These are phyloP conservation scores for Cepaea hortensis DNA, from an alignment of 2,888 invertebrate species.

Conservation along the genomic window DNA sequence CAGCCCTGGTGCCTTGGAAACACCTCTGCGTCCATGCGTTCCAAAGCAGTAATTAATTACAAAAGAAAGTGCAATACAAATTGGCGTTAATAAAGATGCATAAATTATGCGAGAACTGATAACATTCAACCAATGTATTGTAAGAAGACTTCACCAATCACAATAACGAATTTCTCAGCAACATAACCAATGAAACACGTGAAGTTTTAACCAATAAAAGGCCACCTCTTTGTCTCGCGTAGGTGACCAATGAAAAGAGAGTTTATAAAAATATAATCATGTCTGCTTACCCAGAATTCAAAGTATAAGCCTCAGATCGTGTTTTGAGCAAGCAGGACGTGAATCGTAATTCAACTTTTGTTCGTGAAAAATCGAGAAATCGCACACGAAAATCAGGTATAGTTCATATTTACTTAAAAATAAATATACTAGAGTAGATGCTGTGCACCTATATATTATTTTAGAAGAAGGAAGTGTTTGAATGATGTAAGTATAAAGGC, in stretches of 20 bases:
- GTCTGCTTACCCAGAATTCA: constrained; percentile 42
- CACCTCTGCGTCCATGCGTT: too few species aligned
- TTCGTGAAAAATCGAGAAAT: background rate
- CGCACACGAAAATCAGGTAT: background rate
- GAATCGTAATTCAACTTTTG: background rate
- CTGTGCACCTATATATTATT: background rate
- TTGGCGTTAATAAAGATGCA: background rate
- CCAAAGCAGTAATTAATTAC: too few species aligned
- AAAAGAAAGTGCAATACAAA: background rate
- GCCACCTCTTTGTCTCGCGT: constrained; percentile 7
- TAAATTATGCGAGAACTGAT: constrained; percentile 36
- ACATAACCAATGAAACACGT: constrained; percentile 4
- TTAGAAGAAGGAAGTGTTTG: background rate
- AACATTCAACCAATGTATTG: constrained; percentile 17
- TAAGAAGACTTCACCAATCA: constrained; percentile 13
- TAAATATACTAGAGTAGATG: background rate
- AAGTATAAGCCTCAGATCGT: background rate
- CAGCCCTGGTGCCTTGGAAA: too few species aligned
- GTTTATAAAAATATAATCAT: constrained; percentile 43
- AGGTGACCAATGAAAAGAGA: constrained; percentile 15
- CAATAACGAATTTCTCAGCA: background rate
- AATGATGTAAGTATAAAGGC: too few species aligned
- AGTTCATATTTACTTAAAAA: background rate
- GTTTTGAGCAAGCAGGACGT: background rate
- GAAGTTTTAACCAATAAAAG: constrained; percentile 23